Percentiles rank a stretch among this genome's conserved stretches.
Evolutionary conservation across 1,140 invertebrate genomes (phyloP).

Genomic region (Diabrotica undecimpunctata): DNA sequence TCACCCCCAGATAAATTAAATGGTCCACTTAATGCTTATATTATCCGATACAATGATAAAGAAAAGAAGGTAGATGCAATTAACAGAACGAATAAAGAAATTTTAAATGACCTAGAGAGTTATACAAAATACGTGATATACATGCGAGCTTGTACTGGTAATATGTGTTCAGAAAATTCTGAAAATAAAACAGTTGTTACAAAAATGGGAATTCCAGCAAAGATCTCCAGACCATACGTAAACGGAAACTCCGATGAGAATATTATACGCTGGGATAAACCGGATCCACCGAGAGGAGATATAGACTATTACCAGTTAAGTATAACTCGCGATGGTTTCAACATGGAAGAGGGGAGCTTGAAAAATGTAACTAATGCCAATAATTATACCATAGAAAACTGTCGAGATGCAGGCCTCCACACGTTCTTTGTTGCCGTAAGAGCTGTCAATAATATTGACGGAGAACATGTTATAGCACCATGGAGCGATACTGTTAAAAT

Average conservation of each 20-base stretch:
- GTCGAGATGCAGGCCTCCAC: constrained; percentile 46
- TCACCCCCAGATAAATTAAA: constrained; percentile 64
- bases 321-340: constrained; percentile 31
- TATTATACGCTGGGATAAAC: constrained; percentile 55
- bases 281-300: constrained; percentile 59
- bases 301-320: constrained; percentile 56
- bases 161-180: constrained; percentile 58
- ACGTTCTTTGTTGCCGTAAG: constrained; percentile 32
- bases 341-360: background rate
- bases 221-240: constrained; percentile 50
- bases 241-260: constrained; percentile 46
- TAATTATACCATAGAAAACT: constrained; percentile 41
- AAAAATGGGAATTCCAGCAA: constrained; percentile 57
- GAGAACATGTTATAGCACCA: constrained; percentile 40
- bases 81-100: too few species aligned
- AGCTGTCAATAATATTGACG: constrained; percentile 30
- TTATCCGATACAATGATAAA: constrained; percentile 52
- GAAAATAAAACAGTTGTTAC: constrained; percentile 50
- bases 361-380: constrained; percentile 11
- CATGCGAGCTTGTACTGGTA: constrained; percentile 68
- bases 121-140: constrained; percentile 63
- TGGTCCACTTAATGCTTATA: constrained; percentile 69
- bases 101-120: constrained; percentile 45
- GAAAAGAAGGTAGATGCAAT: background rate
- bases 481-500: constrained; percentile 46